Base-by-base conservation (phyloP, 2,888 invertebrate species). In the Chaetogeoica ovagalla region DNA sequence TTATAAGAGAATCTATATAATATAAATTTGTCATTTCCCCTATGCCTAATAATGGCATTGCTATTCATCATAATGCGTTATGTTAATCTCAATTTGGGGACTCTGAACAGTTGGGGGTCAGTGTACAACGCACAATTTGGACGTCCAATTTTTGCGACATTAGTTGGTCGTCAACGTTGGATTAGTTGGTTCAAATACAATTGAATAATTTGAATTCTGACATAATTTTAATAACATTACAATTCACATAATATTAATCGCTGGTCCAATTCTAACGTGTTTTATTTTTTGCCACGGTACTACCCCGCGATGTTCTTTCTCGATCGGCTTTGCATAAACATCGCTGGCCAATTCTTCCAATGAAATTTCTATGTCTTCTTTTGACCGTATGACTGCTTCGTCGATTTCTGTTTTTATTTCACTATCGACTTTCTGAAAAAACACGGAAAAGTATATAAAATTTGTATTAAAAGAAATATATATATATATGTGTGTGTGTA, bases 331-430 rank as follows among this genome's bases (percentile, higher is more conserved):
- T 5, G 77, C 19, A 69, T 82, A 82, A 7, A 82, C 19, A 86
- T 97, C 94, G 4, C 90, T 91, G 83, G 92, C 89, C 7, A 97
- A 88, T 85, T 95, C 95, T 75, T 91, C 91, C 0, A 90, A 21
- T 0, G 91, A 90, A 74, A 95, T 89, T 87, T 96, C 96, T n/a
- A 91, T 87, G 83, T 96, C 96, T 7, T 88, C 84, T 85, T 93
- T 94, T 0, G 96, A 91, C 52, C 88, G 86, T 84, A 92, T 91
- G 5, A 92, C 91, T 0, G 94, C 95, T 82, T 93, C 94, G 85
- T 98, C 97, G 0, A 99, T 91, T 83, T 90, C 91, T 84, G 92
- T 91, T 82, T 94, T 91, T 23, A 97, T 93, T 86, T 92, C 92
- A 19, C 88, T 88, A 85, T 98, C 98, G 84, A 98, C 91, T 88